phyloP scores from a whole-genome alignment of 2,113 vertebrate genomes.

The Drymodes brunneopygia region DNA sequence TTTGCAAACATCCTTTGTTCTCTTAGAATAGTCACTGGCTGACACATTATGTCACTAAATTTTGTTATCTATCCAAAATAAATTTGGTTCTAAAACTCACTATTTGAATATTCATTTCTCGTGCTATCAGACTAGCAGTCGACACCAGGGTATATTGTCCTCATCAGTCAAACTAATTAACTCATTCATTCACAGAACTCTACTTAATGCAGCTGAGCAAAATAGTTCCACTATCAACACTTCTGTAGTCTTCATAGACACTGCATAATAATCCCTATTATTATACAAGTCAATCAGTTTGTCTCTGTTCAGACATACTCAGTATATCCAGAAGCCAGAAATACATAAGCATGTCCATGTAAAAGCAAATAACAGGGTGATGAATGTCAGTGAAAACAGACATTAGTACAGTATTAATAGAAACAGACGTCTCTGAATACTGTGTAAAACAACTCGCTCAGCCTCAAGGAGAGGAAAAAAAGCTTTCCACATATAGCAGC shows the following conservation, averaged over 20 bases:
- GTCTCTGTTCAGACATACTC: neutral
- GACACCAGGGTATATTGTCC: neutral
- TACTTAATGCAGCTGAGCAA: neutral
- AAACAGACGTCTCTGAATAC: neutral
- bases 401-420: neutral
- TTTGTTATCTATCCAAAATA: neutral
- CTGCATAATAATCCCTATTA: neutral
- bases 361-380: neutral
- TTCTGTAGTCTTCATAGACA: neutral
- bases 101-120: neutral
- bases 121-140: neutral
- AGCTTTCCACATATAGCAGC: neutral
- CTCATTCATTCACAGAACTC: neutral
- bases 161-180: neutral
- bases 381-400: neutral
- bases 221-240: neutral
- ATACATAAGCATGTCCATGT: neutral
- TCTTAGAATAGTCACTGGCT: neutral
- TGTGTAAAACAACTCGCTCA: neutral
- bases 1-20: neutral
- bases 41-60: neutral
- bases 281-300: neutral
- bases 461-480: neutral
- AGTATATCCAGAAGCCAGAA: neutral
- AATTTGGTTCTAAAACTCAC: neutral